phyloP scores from a whole-genome alignment of 2,888 invertebrate species.

The Epirrita christyi region DNA sequence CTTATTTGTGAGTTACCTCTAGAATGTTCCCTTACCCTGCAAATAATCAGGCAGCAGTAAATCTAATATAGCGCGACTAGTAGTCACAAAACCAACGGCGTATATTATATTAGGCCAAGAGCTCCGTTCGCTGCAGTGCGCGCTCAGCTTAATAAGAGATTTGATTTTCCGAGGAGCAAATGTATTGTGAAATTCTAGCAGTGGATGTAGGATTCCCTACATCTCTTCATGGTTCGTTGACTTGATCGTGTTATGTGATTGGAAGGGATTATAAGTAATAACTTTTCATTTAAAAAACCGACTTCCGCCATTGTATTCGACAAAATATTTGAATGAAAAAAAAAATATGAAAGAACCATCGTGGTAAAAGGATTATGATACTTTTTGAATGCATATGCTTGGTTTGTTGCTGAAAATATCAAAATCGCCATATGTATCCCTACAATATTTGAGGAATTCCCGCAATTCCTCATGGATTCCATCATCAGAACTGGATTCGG shows the following conservation, averaged over 20 bases:
- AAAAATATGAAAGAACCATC: no score
- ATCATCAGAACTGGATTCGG: no score
- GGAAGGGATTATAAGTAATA: neutral
- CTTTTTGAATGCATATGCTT: no score
- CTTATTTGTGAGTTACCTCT: no score
- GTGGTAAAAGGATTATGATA: no score
- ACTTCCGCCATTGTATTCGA: no score
- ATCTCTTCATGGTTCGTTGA: conserved; percentile 23
- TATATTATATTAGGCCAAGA: conserved; percentile 65
- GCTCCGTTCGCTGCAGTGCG: conserved; percentile 29
- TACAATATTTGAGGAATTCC: no score
- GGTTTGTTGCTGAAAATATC: no score
- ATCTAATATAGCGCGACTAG: conserved; percentile 76
- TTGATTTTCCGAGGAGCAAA: conserved; percentile 34
- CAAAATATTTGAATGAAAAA: no score
- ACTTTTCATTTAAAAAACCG: neutral
- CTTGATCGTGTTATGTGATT: conserved; percentile 23
- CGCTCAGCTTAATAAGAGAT: conserved; percentile 34
- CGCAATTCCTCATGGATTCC: no score
- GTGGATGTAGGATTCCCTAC: neutral
- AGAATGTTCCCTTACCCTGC: conserved; percentile 48
- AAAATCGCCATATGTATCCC: no score
- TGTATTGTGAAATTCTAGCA: conserved; percentile 26
- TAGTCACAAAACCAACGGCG: conserved; percentile 67
- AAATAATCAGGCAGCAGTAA: conserved; percentile 76